Evolutionary conservation across 2,113 vertebrate species (phyloP).

Genomic region (Pelmatolapia mariae): DNA sequence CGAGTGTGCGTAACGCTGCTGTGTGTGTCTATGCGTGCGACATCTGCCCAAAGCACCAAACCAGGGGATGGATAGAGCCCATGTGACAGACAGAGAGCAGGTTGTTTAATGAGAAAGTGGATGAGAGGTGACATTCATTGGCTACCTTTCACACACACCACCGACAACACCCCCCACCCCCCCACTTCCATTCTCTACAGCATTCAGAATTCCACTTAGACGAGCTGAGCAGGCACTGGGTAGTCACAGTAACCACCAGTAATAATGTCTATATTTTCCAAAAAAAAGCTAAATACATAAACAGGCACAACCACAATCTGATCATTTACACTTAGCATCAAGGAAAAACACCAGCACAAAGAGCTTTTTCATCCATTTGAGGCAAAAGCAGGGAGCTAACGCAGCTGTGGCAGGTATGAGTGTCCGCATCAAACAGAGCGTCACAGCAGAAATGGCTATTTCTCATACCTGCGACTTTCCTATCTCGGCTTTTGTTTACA

Average conservation of each 20-base stretch:
- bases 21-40: neutral
- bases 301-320: constrained; percentile 10
- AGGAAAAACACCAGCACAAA: neutral
- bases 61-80: constrained; percentile 47
- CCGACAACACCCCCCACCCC: neutral
- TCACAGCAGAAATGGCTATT: constrained; percentile 42
- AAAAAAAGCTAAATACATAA: constrained; percentile 29
- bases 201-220: constrained; percentile 58
- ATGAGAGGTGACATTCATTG: constrained; percentile 75
- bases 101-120: constrained; percentile 73
- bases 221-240: constrained; percentile 13
- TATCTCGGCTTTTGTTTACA: constrained; percentile 56
- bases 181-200: neutral
- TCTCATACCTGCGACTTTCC: constrained; percentile 34
- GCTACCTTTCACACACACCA: constrained; percentile 55
- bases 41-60: constrained; percentile 49
- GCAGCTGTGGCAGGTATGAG: neutral
- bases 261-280: constrained; percentile 38
- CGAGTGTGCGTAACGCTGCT: neutral
- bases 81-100: constrained; percentile 66
- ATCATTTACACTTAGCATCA: constrained; percentile 44
- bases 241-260: constrained; percentile 43
- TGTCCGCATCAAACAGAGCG: constrained; percentile 34
- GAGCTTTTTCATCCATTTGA: constrained; percentile 21
- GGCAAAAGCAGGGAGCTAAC: constrained; percentile 16